Evolutionary conservation across 1,140 invertebrate genomes (phyloP), one percentile per base, ranked within the genome.

Genomic region (Euwallacea similis): DNA sequence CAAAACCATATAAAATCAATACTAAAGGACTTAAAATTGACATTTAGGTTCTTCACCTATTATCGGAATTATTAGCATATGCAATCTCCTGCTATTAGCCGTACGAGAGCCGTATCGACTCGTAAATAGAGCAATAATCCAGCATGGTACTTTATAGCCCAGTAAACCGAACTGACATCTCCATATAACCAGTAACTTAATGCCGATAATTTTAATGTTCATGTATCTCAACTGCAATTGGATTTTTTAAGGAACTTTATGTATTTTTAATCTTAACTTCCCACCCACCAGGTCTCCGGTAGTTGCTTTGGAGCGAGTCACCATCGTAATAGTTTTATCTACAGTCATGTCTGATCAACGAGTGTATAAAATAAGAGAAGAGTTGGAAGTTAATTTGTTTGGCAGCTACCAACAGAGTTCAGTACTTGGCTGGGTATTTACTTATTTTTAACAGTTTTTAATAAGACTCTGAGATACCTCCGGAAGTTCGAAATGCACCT

Each of bases 161-260:
- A 10, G 42, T 61, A 61, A 61, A 61, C 11, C 4, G 11, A 13
- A 16, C 13, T 10, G 21, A 58, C 55, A 33, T 10, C 55, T 15
- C 10, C 55, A 43, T 61, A 61, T 61, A 61, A 61, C 59, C 43
- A 61, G 59, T 16, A 61, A 61, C 11, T 61, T 61, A 16, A 58
- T 58, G 21, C 10, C 21, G 55, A 16, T 58, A 13, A 58, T 58
- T 58, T 58, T 16, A 58, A 33, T 33, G 21, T 33, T 33, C 21
- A 33, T 58, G n/a, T 58, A 58, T n/a, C 10, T 15, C 55, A 33
- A 13, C 4, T 61, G 59, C 42, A n/a, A 43, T 21, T 21, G 59
- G 11, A 61, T 61, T 61, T 61, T 61, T 61, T 21, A 15, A 15
- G 10, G 9, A n/a, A 41, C 11, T 58, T 61, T 61, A 61, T 61